Conservation (phyloP, 2,888 invertebrate species). For the Drosophila anomelani region DNA sequence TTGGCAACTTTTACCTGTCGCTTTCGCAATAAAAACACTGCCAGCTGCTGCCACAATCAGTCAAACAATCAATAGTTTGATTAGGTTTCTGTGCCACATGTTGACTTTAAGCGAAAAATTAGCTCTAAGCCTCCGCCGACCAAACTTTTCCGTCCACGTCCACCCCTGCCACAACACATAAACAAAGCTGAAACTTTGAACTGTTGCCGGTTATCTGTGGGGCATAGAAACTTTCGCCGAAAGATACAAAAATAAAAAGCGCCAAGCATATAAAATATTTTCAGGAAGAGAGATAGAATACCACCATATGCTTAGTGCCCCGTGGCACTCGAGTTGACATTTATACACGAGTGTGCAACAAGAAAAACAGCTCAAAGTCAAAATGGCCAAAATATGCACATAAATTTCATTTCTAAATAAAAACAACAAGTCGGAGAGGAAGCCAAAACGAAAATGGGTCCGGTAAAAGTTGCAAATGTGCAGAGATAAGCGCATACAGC, state of each 20-base stretch:
- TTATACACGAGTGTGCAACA: constrained; percentile 50
- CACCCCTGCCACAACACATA: constrained; percentile 22
- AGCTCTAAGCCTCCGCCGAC: constrained; percentile 42
- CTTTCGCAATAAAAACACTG: constrained; percentile 64
- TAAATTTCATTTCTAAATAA: constrained; percentile 62
- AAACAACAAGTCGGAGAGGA: constrained; percentile 3
- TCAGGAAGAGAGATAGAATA: constrained; percentile 27
- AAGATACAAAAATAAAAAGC: constrained; percentile 29
- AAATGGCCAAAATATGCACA: constrained; percentile 73
- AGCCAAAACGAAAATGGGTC: constrained; percentile 21
- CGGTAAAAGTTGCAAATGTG: constrained; percentile 59
- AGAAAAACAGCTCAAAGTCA: constrained; percentile 60
- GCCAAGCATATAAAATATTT: constrained; percentile 27
- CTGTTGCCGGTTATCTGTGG: constrained; percentile 73
- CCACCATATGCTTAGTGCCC: constrained; percentile 52
- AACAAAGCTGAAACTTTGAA: constrained; percentile 68
- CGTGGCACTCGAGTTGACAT: constrained; percentile 52
- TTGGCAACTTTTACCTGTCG: constrained; percentile 70
- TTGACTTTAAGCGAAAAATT: constrained; percentile 61
- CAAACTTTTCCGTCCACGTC: constrained; percentile 16
- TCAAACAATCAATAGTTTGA: constrained; percentile 79
- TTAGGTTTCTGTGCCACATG: constrained; percentile 74
- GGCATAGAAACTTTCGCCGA: constrained; percentile 39
- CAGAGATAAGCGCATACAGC: constrained; percentile 63
- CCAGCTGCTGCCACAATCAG: constrained; percentile 68